Evolutionary conservation across 2,113 vertebrate species (phyloP), one percentile per base, ranked within the genome.

Genomic region (Crotophaga sulcirostris): DNA sequence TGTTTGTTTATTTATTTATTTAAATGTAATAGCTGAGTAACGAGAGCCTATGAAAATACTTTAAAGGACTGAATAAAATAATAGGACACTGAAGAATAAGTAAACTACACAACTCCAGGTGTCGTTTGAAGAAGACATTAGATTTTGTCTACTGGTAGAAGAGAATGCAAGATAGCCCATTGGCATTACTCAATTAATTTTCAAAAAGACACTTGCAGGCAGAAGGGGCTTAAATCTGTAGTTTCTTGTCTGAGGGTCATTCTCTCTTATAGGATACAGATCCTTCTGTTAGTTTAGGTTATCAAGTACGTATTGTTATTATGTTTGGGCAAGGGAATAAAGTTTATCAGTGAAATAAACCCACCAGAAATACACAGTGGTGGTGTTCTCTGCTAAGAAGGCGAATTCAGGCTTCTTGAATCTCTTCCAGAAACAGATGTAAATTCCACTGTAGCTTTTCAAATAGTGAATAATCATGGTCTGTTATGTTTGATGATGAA

Each of bases 381-480:
- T 87, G 86, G 89, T 92, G 49, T 94, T 87, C 66, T 84, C 40
- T 78, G 42, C 63, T 93, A 79, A 96, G 92, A 94, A 95, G 73
- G 81, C 28, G 4, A 94, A 96, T 96, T 97, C 79, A 87, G 64
- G 36, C 90, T 95, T 89, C 68, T 94, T 95, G 95, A 94, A 81
- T 84, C 59, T 84, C 63, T 96, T 97, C 96, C 95, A 97, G 90
- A 96, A 96, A 91, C 84, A 97, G 95, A 96, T 94, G 88, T 96
- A 89, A 86, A 92, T 96, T 95, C 89, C 76, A 74, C 68, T 92
- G 87, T 55, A 89, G 95, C 96, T 97, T 97, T 97, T 97, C 81
- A 95, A 84, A 44, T 13, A 95, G 92, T 84, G 93, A 95, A 97
- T 97, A 97, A 97, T 96, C 91, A 68, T 40, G 76, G 95, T 93